These are phyloP conservation scores for Epicampocera succincta DNA, from an alignment of 2,888 invertebrate species.

Conservation along the genomic window DNA sequence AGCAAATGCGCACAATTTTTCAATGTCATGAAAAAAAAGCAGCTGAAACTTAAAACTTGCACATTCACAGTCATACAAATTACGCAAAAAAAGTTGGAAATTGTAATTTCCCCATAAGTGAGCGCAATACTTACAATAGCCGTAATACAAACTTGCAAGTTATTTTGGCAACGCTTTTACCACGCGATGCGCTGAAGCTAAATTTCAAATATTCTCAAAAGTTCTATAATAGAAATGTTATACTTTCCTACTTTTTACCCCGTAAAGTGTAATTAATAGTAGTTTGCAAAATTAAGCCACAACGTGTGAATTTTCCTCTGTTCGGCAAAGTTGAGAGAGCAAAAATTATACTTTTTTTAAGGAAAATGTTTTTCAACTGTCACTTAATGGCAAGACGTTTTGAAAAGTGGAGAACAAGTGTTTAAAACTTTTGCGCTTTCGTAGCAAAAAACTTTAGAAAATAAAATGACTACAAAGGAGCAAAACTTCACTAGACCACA, in stretches of 20 bases:
- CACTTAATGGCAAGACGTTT: not conserved
- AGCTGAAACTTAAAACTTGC: not conserved
- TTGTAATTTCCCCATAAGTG: too few relatives aligned
- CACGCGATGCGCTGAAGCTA: too few relatives aligned
- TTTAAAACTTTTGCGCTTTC: too few relatives aligned
- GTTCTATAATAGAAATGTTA: not conserved
- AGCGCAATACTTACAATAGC: too few relatives aligned
- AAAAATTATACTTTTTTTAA: too few relatives aligned
- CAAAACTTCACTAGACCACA: too few relatives aligned
- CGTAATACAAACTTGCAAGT: not conserved
- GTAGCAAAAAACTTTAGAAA: too few relatives aligned
- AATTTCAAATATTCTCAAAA: not conserved
- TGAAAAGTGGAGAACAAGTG: too few relatives aligned
- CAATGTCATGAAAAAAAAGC: conserved; percentile 3
- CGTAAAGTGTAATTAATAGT: not conserved
- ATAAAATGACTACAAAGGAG: too few relatives aligned
- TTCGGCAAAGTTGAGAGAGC: not conserved
- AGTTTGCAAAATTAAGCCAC: not conserved
- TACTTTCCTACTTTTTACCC: not conserved
- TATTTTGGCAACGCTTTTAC: not conserved
- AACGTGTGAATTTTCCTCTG: not conserved
- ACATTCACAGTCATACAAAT: not conserved
- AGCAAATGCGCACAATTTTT: not conserved
- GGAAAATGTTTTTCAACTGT: too few relatives aligned
- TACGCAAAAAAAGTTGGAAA: not conserved